Evolutionary conservation across 2,113 vertebrate species (phyloP).

Genomic region (Phrynosoma platyrhinos): DNA sequence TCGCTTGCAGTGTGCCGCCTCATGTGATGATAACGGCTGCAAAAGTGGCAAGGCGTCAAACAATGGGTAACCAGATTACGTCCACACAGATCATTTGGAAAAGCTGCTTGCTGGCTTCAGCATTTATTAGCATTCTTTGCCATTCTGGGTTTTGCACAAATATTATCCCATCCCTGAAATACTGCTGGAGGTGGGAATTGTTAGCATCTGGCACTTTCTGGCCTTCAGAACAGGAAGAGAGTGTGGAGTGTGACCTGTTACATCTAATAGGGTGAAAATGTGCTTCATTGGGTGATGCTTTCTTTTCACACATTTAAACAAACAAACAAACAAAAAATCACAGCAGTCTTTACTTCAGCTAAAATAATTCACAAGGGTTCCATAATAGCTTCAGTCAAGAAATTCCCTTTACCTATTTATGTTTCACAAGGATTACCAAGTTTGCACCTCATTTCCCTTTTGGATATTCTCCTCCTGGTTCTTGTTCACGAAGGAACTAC

Average conservation of each 20-base stretch:
- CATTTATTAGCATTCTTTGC: fast-evolving
- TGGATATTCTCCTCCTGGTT: not conserved
- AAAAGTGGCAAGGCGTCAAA: not conserved
- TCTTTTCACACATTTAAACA: not conserved
- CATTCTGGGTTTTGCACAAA: slow-evolving; percentile 36
- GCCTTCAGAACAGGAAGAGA: not conserved
- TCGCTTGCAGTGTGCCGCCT: not conserved
- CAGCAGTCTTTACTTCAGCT: not conserved
- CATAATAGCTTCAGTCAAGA: not conserved
- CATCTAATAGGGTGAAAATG: not conserved
- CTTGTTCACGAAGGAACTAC: not conserved
- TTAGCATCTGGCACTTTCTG: not conserved
- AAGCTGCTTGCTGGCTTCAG: not conserved
- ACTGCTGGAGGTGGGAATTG: not conserved
- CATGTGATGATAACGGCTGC: not conserved
- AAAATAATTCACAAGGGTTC: not conserved
- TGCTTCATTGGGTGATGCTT: not conserved
- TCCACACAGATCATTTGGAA: not conserved
- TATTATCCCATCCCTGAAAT: not conserved
- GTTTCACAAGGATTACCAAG: not conserved
- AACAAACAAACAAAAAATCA: not conserved
- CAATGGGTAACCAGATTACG: not conserved
- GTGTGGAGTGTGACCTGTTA: not conserved
- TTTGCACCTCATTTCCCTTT: not conserved
- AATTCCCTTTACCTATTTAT: not conserved